These are phyloP conservation scores for Pachyramphus minor DNA, from an alignment of 2,113 vertebrate genomes.

Conservation along the genomic window DNA sequence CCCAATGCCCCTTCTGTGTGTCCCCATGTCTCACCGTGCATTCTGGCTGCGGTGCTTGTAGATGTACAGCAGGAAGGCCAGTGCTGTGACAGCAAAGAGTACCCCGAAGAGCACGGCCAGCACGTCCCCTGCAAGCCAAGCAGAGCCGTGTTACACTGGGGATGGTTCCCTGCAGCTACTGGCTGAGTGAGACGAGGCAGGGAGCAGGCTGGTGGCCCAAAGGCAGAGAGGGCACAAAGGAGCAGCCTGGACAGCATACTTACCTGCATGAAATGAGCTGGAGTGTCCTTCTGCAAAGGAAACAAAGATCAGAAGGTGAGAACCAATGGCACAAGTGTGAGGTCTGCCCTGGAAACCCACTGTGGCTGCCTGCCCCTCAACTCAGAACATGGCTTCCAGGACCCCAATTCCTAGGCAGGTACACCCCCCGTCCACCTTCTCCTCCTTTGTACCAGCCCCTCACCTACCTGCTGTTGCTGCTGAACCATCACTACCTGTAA, in stretches of 20 bases:
- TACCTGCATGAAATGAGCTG: conserved; percentile 41
- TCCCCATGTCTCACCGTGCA: neutral
- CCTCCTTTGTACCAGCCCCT: neutral
- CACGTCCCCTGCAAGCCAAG: conserved; percentile 68
- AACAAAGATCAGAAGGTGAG: neutral
- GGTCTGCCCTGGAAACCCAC: neutral
- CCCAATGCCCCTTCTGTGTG: neutral
- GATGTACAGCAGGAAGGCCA: conserved; percentile 71
- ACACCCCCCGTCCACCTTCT: rapidly evolving
- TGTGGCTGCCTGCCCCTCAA: rapidly evolving
- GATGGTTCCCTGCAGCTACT: rapidly evolving
- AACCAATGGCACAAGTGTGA: rapidly evolving
- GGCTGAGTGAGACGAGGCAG: rapidly evolving
- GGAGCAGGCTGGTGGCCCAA: neutral
- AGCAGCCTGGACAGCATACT: rapidly evolving
- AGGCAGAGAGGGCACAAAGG: neutral
- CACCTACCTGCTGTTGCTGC: neutral
- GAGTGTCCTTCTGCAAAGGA: neutral
- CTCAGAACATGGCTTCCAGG: neutral
- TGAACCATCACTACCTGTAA: neutral
- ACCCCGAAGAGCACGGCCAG: conserved; percentile 74
- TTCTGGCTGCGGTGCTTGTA: conserved; percentile 52
- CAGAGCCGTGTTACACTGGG: neutral
- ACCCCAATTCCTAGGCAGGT: neutral
- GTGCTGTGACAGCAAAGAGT: conserved; percentile 68